Evolutionary conservation across 2,888 invertebrate species (phyloP).

Genomic region (Diarsia dahlii): DNA sequence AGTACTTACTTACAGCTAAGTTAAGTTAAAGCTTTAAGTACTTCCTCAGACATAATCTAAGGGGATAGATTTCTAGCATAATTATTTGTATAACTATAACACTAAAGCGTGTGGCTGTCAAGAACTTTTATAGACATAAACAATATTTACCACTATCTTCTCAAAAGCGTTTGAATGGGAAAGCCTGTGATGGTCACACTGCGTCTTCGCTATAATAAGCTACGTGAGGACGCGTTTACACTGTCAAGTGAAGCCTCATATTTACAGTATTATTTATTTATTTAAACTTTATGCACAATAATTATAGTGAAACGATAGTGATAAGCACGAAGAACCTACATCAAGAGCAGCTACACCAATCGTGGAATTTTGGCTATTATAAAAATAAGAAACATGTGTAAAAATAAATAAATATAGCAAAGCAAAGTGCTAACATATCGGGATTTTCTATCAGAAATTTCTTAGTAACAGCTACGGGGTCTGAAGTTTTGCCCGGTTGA

Average conservation of each 20-base stretch:
- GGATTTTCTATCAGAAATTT: too few species aligned
- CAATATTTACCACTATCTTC: slow-evolving; percentile 41
- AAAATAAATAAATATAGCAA: too few species aligned
- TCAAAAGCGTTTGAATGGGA: slow-evolving; percentile 56
- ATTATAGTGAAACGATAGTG: too few species aligned
- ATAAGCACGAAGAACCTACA: too few species aligned
- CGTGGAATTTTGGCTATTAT: background rate
- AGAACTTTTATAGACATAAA: slow-evolving; percentile 11
- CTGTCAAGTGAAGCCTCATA: background rate
- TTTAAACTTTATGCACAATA: too few species aligned
- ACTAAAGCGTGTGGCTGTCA: background rate
- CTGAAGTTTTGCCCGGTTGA: too few species aligned
- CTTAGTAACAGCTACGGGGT: too few species aligned
- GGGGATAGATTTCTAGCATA: background rate
- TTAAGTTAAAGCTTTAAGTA: too few species aligned
- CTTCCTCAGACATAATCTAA: background rate
- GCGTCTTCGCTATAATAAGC: slow-evolving; percentile 52
- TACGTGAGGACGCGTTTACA: slow-evolving; percentile 23
- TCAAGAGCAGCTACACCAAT: background rate
- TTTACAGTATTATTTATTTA: too few species aligned
- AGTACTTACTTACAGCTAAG: too few species aligned
- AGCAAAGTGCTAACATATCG: too few species aligned
- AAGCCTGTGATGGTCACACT: slow-evolving; percentile 49
- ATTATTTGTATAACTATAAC: background rate
- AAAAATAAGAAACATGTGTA: too few species aligned